Percentiles rank a stretch among this genome's conserved stretches.
These are phyloP conservation scores for Cathartes aura DNA, from an alignment of 2,113 vertebrate genomes.

Conservation along the genomic window DNA sequence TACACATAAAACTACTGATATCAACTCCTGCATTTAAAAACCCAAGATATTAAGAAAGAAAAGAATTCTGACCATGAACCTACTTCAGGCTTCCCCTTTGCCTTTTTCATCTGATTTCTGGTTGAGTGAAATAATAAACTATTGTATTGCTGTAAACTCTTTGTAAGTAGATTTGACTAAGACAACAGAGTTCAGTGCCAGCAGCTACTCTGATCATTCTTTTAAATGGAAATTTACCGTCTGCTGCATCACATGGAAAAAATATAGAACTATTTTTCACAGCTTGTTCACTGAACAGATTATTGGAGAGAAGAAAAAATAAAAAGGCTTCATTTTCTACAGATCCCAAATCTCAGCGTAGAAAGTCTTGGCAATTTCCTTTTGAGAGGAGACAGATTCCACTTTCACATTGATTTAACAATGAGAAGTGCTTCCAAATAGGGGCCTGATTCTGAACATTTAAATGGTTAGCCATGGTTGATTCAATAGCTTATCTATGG, in stretches of 20 bases:
- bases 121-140: slow-evolving; percentile 82
- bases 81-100: slow-evolving; percentile 61
- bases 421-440: slow-evolving; percentile 75
- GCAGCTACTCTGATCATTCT: slow-evolving; percentile 83
- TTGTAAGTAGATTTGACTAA: slow-evolving; percentile 82
- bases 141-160: slow-evolving; percentile 80
- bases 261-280: slow-evolving; percentile 87
- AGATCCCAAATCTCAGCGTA: slow-evolving; percentile 79
- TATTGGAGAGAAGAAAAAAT: slow-evolving; percentile 78
- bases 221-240: slow-evolving; percentile 88
- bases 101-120: slow-evolving; percentile 73
- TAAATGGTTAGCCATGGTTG: background rate
- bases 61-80: slow-evolving; percentile 69
- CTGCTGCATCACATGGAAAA: slow-evolving; percentile 84
- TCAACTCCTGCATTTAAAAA: slow-evolving; percentile 58
- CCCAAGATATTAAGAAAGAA: slow-evolving; percentile 42
- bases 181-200: slow-evolving; percentile 81
- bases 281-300: slow-evolving; percentile 88
- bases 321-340: slow-evolving; percentile 80
- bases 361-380: slow-evolving; percentile 82
- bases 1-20: slow-evolving; percentile 51
- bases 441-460: slow-evolving; percentile 31
- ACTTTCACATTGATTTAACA: slow-evolving; percentile 81
- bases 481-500: slow-evolving; percentile 46
- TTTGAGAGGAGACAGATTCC: slow-evolving; percentile 82